Base-by-base conservation (phyloP, 2,888 invertebrate species). In the Listrodromus nycthemerus region DNA sequence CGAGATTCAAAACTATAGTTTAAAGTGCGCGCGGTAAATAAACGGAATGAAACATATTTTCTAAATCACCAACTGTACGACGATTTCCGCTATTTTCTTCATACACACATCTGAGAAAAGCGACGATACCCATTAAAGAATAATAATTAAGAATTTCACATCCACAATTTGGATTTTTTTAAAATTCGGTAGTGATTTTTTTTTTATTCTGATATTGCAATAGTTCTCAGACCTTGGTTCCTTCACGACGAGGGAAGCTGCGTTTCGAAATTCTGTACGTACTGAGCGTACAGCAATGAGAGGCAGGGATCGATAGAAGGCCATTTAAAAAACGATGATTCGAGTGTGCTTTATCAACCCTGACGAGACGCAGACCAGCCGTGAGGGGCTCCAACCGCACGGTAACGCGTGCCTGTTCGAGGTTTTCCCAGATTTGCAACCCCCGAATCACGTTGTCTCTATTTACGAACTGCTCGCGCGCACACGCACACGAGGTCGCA, bases 341-440 rank as follows among this genome's bases (percentile, higher is more conserved):
- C 90, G 90, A 89, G 91, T 90, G 92, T 89, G 89, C 89, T 88
- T 89, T 91, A 91, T 91, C 91, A 88, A 87, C 85, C 84, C 85
- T 83, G 83, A 88, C 88, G 85, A 86, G 86, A 85, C 83, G 86
- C 92, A 92, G 91, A 91, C 91, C 81, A 16, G 77, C 78, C 52
- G 27, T 27, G 81, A 77, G 84, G 87, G 77, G 77, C 70, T 86
- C 81, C 85, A 87, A 83, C 87, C 90, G 91, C 90, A 90, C 90
- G 89, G 91, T 91, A 86, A 92, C 91, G 92, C 93, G 93, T 93
- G 93, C 92, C 89, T 90, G 83, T 88, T 50, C 88, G 88, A 87
- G 89, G 85, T 90, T 93, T 92, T 91, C 92, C 92, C 92, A 93
- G 88, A 88, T 88, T 88, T 88, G 86, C 86, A 86, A 84, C 87